Base-by-base conservation (phyloP, 2,797 vertebrate genomes). In the Bufotes viridis region DNA sequence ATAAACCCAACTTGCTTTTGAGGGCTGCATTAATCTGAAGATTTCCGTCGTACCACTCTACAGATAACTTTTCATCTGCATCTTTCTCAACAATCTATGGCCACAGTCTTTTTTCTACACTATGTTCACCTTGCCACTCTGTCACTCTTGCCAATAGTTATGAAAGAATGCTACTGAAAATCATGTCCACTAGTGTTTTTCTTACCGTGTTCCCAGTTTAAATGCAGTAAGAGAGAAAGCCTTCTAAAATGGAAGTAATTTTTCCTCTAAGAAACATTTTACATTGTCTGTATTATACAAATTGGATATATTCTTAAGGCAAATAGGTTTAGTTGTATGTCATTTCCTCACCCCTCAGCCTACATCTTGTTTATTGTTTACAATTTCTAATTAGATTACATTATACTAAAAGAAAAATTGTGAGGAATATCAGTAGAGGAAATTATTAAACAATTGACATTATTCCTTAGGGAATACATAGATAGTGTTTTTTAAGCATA, bases 311-410 rank as follows among this genome's bases (percentile, higher is more conserved):
- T 69, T 53, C 82, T 29, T 82, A 67, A 72, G 57, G 17, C 74
- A 49, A 84, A 42, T 84, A 14, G 22, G 9, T 65, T 85, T 65
- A 65, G 22, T 85, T 65, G 57, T 76, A 76, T 76, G 55, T 65
- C 65, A 76, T 85, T 85, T 85, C 74, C 58, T 63, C 29, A 17
- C n/a, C 42, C 82, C 74, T 76, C 22, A 5, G 29, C 58, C 72
- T 85, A 78, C 55, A 60, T 65, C 82, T 76, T 78, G 42, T 65
- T 78, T 78, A 85, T 85, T 78, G 82, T 67, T 85, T 78, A 78
- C 42, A 78, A 63, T 85, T 67, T 65, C 5, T 75, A 84, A 75
- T 78, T 78, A 63, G 29, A 51, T 84, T 70, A 70, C 13, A 75
- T 85, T 63, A 85, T 85, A 34, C 42, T 85, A 53, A 78, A 67